phyloP scores from a whole-genome alignment of 1,140 invertebrate genomes.

The Hydropsyche tenuis region DNA sequence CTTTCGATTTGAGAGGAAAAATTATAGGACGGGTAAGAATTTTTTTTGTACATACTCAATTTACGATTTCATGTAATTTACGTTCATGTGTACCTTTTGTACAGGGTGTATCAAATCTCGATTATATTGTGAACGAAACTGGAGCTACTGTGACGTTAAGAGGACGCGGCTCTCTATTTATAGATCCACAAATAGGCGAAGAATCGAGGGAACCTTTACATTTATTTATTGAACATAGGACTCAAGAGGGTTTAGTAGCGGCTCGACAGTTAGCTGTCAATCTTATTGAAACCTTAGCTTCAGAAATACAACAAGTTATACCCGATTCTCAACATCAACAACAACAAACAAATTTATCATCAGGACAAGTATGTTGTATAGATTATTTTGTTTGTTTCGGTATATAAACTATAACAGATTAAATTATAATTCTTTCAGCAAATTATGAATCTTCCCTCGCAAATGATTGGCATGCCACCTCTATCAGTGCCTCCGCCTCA shows the following conservation, averaged over 20 bases:
- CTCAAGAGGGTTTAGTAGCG: conserved; percentile 71
- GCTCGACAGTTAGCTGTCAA: conserved; percentile 78
- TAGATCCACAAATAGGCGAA: conserved; percentile 65
- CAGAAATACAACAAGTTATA: conserved; percentile 69
- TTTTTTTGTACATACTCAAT: conserved; percentile 1
- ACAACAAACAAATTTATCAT: conserved; percentile 3
- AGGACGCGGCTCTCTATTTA: conserved; percentile 71
- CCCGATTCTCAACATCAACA: conserved; percentile 24
- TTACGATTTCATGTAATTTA: background rate
- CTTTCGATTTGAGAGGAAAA: conserved; percentile 77
- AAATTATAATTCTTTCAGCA: conserved; percentile 36
- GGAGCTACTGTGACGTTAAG: conserved; percentile 76
- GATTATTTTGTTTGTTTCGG: too few species aligned
- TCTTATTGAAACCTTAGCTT: conserved; percentile 81
- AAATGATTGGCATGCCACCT: conserved; percentile 34
- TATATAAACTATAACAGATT: too few species aligned
- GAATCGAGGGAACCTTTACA: conserved; percentile 83
- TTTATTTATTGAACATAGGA: conserved; percentile 77
- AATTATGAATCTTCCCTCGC: conserved; percentile 27
- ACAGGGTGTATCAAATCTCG: conserved; percentile 73
- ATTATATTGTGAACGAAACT: conserved; percentile 79
- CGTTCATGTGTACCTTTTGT: conserved; percentile 43
- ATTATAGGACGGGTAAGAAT: conserved; percentile 67
- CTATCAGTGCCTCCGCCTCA: conserved; percentile 44
- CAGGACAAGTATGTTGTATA: background rate